These are phyloP conservation scores for Ascidia mentula DNA, from an alignment of 23 tunicate genomes.

Conservation along the genomic window DNA sequence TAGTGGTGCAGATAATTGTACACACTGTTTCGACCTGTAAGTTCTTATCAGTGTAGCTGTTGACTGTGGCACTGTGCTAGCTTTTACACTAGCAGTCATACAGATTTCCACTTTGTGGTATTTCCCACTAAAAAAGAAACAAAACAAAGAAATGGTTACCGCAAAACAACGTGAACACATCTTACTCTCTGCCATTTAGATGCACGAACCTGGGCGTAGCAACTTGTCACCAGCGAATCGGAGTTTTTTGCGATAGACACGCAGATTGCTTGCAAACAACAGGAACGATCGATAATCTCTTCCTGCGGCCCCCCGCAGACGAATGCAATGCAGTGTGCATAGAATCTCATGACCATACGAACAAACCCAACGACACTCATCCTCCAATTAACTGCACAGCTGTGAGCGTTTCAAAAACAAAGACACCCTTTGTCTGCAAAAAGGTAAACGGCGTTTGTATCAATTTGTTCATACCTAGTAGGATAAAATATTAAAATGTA, in stretches of 20 bases:
- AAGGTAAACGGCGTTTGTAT: no score
- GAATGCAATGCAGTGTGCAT: not conserved
- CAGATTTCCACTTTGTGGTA: not conserved
- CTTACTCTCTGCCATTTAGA: not conserved
- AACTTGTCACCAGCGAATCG: not conserved
- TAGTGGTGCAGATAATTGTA: no score
- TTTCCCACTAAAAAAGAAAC: no score
- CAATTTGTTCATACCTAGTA: no score
- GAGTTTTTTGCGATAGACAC: not conserved
- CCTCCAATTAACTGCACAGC: not conserved
- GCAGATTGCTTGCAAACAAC: not conserved
- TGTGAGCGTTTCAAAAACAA: not conserved
- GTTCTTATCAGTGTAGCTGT: no score
- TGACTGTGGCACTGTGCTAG: no score
- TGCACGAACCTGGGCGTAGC: not conserved
- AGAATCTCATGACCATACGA: not conserved
- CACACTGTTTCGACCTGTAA: no score
- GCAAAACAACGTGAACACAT: not conserved
- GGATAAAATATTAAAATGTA: no score
- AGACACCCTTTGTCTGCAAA: no score
- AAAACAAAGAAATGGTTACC: no score
- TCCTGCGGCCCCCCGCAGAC: not conserved
- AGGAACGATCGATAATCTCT: not conserved
- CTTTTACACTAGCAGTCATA: not conserved
- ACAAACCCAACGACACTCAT: not conserved